A percentile compares a stretch with the other conserved stretches of the same genome.
phyloP scores from a whole-genome alignment of 2,888 invertebrate species.

The Limnephilus lunatus region DNA sequence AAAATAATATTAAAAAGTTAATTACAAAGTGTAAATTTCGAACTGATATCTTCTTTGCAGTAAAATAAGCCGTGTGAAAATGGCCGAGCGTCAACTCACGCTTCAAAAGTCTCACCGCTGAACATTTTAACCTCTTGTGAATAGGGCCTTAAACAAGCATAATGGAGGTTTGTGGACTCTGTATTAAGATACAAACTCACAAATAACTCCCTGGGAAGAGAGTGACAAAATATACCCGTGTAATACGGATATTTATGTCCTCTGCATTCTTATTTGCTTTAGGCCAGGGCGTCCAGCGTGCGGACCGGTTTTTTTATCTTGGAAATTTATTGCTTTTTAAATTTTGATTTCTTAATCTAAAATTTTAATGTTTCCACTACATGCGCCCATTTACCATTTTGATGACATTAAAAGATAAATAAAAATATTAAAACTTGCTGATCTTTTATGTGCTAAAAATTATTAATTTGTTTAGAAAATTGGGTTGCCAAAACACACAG shows the following conservation, averaged over 20 bases:
- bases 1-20: too few species aligned
- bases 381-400: neutral
- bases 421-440: neutral
- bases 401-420: neutral
- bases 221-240: slow-evolving; percentile 47
- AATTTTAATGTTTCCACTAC: neutral
- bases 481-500: neutral
- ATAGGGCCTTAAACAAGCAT: slow-evolving; percentile 3
- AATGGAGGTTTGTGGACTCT: slow-evolving; percentile 13
- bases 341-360: slow-evolving; percentile 20
- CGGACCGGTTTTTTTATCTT: slow-evolving; percentile 32
- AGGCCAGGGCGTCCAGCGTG: neutral
- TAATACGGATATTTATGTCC: slow-evolving; percentile 50
- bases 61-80: neutral
- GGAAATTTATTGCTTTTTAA: slow-evolving; percentile 8
- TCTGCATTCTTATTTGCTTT: slow-evolving; percentile 23
- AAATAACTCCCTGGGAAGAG: slow-evolving; percentile 30
- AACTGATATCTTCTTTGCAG: neutral
- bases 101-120: neutral
- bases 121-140: neutral
- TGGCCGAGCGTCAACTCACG: neutral
- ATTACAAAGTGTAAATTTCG: too few species aligned
- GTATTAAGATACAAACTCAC: slow-evolving; percentile 20
- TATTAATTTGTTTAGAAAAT: neutral
- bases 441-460: neutral